Evolutionary conservation across 2,888 invertebrate species (phyloP).

Genomic region (Drosophila paranaensis): DNA sequence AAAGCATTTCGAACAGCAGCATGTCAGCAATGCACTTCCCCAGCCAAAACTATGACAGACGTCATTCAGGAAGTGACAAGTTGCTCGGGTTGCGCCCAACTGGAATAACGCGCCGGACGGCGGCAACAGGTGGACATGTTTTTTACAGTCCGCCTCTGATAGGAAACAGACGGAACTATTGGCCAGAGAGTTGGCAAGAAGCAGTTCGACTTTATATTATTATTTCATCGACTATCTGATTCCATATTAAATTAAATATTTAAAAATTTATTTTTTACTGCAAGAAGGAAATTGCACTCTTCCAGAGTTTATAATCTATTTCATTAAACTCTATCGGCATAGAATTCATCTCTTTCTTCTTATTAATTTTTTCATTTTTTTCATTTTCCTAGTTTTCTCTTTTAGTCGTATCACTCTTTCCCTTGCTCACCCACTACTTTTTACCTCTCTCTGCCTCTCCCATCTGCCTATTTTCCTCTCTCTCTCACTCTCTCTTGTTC

Average conservation of each 20-base stretch:
- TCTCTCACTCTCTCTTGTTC: not conserved
- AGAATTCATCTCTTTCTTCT: too few species aligned
- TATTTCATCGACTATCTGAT: not conserved
- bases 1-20: conserved; percentile 25
- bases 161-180: not conserved
- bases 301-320: too few species aligned
- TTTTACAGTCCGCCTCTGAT: not conserved
- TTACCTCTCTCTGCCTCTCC: too few species aligned
- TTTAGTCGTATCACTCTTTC: too few species aligned
- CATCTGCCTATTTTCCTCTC: not conserved
- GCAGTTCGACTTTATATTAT: too few species aligned
- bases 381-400: too few species aligned
- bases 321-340: too few species aligned
- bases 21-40: conserved; percentile 47
- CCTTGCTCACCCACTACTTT: too few species aligned
- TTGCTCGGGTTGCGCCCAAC: conserved; percentile 9
- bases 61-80: conserved; percentile 36
- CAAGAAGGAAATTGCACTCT: too few species aligned
- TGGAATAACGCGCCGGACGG: conserved; percentile 7
- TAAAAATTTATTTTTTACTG: too few species aligned
- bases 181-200: conserved; percentile 2
- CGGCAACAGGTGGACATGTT: conserved; percentile 34
- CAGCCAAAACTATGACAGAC: conserved; percentile 40
- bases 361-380: too few species aligned
- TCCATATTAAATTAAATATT: too few species aligned